A percentile compares a stretch with the other conserved stretches of the same genome.
Conservation (phyloP, 2,113 vertebrate genomes). For the Eidolon helvum region DNA sequence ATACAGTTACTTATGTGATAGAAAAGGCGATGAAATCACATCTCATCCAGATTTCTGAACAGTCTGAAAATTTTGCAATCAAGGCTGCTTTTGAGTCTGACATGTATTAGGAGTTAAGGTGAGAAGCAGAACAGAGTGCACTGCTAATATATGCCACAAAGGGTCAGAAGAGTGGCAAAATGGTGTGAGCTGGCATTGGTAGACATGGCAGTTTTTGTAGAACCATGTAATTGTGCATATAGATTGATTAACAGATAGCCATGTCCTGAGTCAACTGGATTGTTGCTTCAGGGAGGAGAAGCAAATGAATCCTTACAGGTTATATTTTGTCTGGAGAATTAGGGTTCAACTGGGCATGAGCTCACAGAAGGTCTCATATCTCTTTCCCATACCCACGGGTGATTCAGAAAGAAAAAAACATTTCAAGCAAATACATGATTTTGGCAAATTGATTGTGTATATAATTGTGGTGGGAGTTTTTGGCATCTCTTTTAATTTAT, state of each 20-base stretch:
- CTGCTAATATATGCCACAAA: neutral
- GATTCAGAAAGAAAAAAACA: neutral
- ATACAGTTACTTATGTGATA: neutral
- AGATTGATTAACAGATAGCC: neutral
- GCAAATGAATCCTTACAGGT: neutral
- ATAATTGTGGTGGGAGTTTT: neutral
- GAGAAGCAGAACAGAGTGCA: neutral
- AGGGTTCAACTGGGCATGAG: constrained; percentile 47
- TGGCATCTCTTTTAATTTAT: neutral
- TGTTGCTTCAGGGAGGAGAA: constrained; percentile 13
- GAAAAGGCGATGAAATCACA: neutral
- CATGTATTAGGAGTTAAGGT: neutral
- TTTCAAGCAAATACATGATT: constrained; percentile 18
- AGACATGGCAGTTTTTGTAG: neutral
- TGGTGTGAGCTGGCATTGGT: neutral
- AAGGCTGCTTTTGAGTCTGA: neutral
- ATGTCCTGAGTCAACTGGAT: neutral
- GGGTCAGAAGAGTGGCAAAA: neutral
- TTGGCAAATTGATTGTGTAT: no score
- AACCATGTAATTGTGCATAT: neutral
- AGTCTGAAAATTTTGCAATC: neutral
- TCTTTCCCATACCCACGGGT: neutral
- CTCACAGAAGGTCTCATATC: neutral
- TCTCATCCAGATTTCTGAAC: neutral
- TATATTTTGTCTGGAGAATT: constrained; percentile 55